These are phyloP conservation scores for Rhinoptilus africanus DNA, from an alignment of 2,113 vertebrate species.

Conservation along the genomic window DNA sequence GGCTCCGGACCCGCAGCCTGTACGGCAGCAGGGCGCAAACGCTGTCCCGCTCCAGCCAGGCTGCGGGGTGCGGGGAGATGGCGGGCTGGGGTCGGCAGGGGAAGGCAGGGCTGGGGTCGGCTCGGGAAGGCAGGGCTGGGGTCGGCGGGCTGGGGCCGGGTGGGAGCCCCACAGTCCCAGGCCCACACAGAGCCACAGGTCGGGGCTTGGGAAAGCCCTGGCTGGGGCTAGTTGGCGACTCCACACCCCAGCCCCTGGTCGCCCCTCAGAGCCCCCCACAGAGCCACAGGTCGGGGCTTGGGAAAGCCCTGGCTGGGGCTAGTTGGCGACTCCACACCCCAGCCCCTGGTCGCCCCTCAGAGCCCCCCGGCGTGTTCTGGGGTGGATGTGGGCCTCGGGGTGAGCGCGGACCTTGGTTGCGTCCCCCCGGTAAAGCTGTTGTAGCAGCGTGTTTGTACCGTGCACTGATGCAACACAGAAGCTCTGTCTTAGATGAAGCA, in stretches of 20 bases:
- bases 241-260: too few relatives aligned
- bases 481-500: background rate
- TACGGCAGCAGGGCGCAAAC: accelerated
- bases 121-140: too few relatives aligned
- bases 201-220: background rate
- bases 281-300: background rate
- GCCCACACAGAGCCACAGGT: accelerated
- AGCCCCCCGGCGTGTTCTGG: accelerated
- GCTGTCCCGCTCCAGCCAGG: background rate
- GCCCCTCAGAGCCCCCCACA: too few relatives aligned
- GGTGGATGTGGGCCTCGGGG: accelerated
- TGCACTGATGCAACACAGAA: accelerated
- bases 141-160: background rate
- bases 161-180: accelerated
- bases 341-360: accelerated
- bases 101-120: background rate
- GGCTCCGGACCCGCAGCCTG: accelerated
- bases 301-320: too few relatives aligned
- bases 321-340: background rate
- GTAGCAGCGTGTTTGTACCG: accelerated
- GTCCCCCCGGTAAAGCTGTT: accelerated
- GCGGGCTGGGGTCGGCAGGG: background rate
- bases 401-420: accelerated
- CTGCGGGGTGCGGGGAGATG: accelerated
- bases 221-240: too few relatives aligned